Evolutionary conservation across 2,113 vertebrate species (phyloP).

Genomic region (Arenaria interpres): DNA sequence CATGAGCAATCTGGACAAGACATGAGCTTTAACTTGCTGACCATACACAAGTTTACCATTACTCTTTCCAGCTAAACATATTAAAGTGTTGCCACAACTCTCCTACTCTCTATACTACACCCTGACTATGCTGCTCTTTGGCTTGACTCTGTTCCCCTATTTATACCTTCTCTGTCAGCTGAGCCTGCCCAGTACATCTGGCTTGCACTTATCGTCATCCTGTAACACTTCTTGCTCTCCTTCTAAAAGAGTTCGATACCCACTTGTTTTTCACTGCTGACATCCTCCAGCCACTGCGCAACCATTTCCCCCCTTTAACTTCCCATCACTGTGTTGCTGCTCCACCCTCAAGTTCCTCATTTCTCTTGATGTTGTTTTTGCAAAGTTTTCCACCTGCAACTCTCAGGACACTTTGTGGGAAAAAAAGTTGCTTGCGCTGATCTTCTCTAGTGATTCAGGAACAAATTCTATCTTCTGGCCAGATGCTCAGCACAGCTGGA

Average conservation of each 20-base stretch:
- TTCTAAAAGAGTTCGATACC: background rate
- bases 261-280: slow-evolving; percentile 35
- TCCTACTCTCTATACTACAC: background rate
- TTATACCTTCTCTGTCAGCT: background rate
- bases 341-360: slow-evolving; percentile 52
- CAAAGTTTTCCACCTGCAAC: slow-evolving; percentile 9
- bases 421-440: background rate
- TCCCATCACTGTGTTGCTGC: slow-evolving; percentile 19
- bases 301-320: slow-evolving; percentile 32
- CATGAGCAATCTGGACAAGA: background rate
- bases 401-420: background rate
- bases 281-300: slow-evolving; percentile 2
- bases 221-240: background rate
- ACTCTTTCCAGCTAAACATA: background rate
- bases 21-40: background rate
- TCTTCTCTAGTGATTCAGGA: background rate
- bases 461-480: background rate
- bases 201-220: background rate
- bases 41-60: accelerated
- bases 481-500: background rate
- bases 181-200: background rate
- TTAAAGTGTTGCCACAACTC: background rate
- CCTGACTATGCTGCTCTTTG: background rate
- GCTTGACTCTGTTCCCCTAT: background rate
- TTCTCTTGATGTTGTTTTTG: background rate